A percentile compares a stretch with the other conserved stretches of the same genome.
Evolutionary conservation across 2,113 vertebrate species (phyloP).

Genomic region (Cacatua alba): DNA sequence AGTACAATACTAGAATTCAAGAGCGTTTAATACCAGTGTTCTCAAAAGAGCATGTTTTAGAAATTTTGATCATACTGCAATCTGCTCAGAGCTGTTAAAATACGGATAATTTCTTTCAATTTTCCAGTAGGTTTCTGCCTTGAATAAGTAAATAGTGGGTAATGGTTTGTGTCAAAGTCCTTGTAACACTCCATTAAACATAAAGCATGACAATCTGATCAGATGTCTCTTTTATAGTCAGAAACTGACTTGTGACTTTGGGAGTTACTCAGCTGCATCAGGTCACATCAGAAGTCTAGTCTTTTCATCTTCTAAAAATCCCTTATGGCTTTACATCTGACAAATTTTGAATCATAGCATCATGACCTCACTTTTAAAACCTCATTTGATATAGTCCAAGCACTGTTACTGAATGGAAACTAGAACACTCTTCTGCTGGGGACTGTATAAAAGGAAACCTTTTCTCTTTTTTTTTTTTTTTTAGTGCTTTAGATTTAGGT

Average conservation of each 20-base stretch:
- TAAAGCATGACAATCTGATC: constrained; percentile 87
- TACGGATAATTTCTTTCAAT: constrained; percentile 83
- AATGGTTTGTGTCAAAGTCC: constrained; percentile 92
- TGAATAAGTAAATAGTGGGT: constrained; percentile 91
- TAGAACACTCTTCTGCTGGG: constrained; percentile 36
- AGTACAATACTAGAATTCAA: constrained; percentile 43
- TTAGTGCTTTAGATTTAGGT: constrained; percentile 13
- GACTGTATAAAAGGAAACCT: constrained; percentile 15
- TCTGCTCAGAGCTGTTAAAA: constrained; percentile 77
- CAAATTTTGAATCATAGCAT: constrained; percentile 63
- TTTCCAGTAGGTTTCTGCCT: constrained; percentile 79
- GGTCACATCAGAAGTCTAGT: constrained; percentile 75
- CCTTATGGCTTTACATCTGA: constrained; percentile 67
- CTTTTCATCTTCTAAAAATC: constrained; percentile 72
- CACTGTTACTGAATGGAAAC: constrained; percentile 46
- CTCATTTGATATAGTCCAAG: constrained; percentile 59
- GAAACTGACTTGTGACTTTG: constrained; percentile 80
- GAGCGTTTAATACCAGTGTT: constrained; percentile 54
- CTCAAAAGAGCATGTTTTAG: constrained; percentile 65
- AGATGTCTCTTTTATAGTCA: constrained; percentile 85
- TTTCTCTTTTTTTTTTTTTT: neutral
- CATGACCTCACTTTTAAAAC: constrained; percentile 66
- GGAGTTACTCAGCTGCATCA: constrained; percentile 77
- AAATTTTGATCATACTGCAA: constrained; percentile 74
- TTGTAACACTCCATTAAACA: constrained; percentile 91